Percentiles rank a stretch among this genome's conserved stretches.
phyloP scores from a whole-genome alignment of 2,888 invertebrate genomes.

The Sycophila texana region DNA sequence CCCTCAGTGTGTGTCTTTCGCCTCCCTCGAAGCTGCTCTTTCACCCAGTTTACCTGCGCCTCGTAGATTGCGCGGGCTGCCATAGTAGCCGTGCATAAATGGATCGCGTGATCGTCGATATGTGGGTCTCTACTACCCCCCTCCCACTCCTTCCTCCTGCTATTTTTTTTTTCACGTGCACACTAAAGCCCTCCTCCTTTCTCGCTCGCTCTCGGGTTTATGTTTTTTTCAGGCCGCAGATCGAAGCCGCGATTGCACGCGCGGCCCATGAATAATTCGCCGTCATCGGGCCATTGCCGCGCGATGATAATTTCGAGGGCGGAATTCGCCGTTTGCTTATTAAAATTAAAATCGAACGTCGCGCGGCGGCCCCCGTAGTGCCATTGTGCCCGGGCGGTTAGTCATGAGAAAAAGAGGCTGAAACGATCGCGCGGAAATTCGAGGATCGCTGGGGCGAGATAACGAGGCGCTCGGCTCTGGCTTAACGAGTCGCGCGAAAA shows the following conservation, averaged over 20 bases:
- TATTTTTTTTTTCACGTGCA: background rate
- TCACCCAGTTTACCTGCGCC: conserved; percentile 20
- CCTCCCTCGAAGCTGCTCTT: background rate
- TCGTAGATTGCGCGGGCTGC: conserved; percentile 1
- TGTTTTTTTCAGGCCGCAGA: conserved; percentile 13
- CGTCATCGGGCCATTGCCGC: background rate
- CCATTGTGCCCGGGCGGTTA: background rate
- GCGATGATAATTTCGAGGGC: background rate
- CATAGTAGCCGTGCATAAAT: conserved; percentile 23
- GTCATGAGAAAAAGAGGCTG: too few species aligned
- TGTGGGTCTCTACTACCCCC: background rate
- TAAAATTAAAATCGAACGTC: background rate
- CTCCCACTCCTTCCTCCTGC: background rate
- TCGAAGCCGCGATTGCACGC: conserved; percentile 25
- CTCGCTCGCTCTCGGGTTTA: background rate
- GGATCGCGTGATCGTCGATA: conserved; percentile 49
- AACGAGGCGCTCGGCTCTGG: too few species aligned
- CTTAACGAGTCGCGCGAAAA: background rate
- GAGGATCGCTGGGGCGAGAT: too few species aligned
- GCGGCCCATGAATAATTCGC: conserved; percentile 12
- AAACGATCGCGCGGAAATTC: too few species aligned
- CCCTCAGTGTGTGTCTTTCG: background rate
- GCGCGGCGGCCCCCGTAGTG: too few species aligned
- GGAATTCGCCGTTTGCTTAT: background rate
- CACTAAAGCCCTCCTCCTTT: background rate